phyloP scores from a whole-genome alignment of 1,140 invertebrate species.

The Pseudachorutes palmiensis region DNA sequence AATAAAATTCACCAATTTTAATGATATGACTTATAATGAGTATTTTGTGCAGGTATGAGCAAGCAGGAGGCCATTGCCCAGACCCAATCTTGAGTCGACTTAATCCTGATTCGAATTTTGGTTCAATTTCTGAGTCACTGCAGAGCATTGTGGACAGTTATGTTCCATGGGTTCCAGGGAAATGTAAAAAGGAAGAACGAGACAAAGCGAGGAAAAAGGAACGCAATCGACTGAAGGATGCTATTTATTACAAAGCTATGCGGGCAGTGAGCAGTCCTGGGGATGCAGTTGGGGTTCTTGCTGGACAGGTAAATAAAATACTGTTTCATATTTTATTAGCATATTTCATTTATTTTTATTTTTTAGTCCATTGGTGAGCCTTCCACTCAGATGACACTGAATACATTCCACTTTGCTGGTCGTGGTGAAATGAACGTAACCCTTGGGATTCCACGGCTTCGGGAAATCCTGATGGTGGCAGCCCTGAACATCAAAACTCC shows the following conservation, averaged over 20 bases:
- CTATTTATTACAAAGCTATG: constrained; percentile 69
- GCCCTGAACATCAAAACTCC: constrained; percentile 89
- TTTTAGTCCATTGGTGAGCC: constrained; percentile 87
- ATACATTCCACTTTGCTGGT: constrained; percentile 99
- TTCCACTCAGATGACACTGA: constrained; percentile 99
- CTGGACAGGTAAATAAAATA: constrained; percentile 58
- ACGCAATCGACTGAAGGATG: constrained; percentile 49
- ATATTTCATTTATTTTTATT: constrained; percentile 11
- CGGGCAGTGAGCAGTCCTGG: constrained; percentile 73
- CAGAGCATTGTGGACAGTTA: constrained; percentile 53
- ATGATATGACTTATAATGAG: no score
- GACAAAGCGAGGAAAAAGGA: constrained; percentile 43
- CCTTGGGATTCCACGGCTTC: constrained; percentile 86
- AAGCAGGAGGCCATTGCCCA: constrained; percentile 43
- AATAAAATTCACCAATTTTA: constrained; percentile 5
- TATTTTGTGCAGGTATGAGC: neutral
- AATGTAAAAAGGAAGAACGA: no score
- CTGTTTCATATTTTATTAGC: neutral
- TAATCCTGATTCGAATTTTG: constrained; percentile 65
- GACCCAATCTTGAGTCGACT: constrained; percentile 64
- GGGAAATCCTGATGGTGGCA: constrained; percentile 95
- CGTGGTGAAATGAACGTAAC: constrained; percentile 99
- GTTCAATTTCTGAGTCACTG: constrained; percentile 70
- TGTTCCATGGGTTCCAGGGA: constrained; percentile 40
- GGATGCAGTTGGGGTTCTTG: constrained; percentile 90